Evolutionary conservation across 2,888 invertebrate genomes (phyloP), one percentile per base, ranked within the genome.

Genomic region (Heliconius sara): DNA sequence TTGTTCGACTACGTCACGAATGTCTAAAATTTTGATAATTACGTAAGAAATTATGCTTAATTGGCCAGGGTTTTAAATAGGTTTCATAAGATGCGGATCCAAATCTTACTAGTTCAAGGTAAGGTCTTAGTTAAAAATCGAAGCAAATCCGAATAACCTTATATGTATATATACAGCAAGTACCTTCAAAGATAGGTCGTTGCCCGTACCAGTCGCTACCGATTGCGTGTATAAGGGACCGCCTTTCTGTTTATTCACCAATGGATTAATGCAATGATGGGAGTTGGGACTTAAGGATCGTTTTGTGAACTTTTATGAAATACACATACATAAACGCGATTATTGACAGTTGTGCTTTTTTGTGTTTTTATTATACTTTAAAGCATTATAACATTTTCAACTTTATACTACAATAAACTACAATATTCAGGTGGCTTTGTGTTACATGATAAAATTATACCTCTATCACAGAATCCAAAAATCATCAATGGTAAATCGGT

Each of bases 161-260:
- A 43, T 47, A 43, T 75, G 63, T 63, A 65, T 65, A 39, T 67
- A 13, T 13, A 30, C 34, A 47, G 25, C 19, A 63, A 74, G 74
- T 57, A 25, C 1, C 19, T 52, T 19, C 65, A 67, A 73, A 80
- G 81, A 80, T 80, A 73, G 83, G 80, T 81, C 79, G 80, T 78
- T 79, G 79, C 70, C 80, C 83, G 87, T 87, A 77, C 83, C 87
- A 83, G 80, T 79, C 78, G 57, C 83, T 84, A 77, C 87, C 86
- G 27, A 34, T 76, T 73, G 82, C 85, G 86, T 85, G 86, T 83
- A 71, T 27, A 76, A 52, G 80, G 76, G 73, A 47, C 76, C 39
- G 5, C 70, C 43, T 47, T 70, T 25, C 43, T 25, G 68, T 43
- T 70, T 43, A 43, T 70, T 70, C 43, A 7, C 39, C 68, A 43